Evolutionary conservation across 2,797 vertebrate genomes (phyloP).

Genomic region (Muscicapa comitata): DNA sequence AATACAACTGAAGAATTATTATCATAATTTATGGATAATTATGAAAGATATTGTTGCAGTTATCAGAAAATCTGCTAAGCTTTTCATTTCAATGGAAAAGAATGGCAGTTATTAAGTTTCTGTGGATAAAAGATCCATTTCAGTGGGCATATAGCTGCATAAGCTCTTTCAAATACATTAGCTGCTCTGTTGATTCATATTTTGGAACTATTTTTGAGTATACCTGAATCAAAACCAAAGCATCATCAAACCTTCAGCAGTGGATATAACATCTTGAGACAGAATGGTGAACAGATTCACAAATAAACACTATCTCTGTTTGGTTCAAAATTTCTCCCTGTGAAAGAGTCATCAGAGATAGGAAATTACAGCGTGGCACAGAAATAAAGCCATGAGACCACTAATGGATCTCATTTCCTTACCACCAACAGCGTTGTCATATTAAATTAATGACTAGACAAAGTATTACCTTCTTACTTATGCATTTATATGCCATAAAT

Average conservation of each 20-base stretch:
- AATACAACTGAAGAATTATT: not conserved
- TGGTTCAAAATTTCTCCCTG: not conserved
- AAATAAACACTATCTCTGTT: not conserved
- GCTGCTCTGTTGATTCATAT: not conserved
- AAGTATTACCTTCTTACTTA: slow-evolving; percentile 12
- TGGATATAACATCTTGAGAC: not conserved
- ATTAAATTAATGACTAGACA: slow-evolving; percentile 9
- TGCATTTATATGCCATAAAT: slow-evolving; percentile 35
- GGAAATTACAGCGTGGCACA: not conserved
- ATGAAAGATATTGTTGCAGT: not conserved
- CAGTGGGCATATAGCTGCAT: not conserved
- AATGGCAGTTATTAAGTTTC: not conserved
- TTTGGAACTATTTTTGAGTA: not conserved
- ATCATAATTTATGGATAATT: not conserved
- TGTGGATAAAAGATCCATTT: not conserved
- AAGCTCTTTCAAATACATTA: not conserved
- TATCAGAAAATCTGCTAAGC: not conserved
- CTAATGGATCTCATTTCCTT: slow-evolving; percentile 31
- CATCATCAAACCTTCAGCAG: not conserved
- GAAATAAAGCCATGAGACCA: not conserved
- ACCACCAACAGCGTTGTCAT: not conserved
- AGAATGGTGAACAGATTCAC: not conserved
- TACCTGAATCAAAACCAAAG: not conserved
- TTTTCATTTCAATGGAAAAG: not conserved
- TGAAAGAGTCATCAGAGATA: not conserved